Conservation (phyloP, 1,140 invertebrate species). For the Euura lappo region DNA sequence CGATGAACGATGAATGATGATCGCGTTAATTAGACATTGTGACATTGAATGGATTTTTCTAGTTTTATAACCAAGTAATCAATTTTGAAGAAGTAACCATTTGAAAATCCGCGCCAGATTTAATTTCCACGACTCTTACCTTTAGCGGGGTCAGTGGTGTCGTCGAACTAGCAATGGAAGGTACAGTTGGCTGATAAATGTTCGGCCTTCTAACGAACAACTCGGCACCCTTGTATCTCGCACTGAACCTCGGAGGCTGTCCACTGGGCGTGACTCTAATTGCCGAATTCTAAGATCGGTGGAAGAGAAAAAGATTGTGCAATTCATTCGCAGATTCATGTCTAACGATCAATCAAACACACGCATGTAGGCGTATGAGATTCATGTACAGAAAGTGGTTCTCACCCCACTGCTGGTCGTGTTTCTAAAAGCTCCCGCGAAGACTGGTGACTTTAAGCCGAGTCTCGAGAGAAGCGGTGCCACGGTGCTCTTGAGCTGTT, state of each 20-base stretch:
- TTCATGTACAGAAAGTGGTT: not conserved
- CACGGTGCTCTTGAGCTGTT: conserved; percentile 55
- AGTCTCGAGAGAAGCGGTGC: conserved; percentile 51
- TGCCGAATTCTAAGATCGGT: conserved; percentile 45
- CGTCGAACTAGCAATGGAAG: conserved; percentile 43
- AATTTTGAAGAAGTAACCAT: no score
- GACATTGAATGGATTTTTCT: no score
- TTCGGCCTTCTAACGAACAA: conserved; percentile 51
- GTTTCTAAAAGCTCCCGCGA: conserved; percentile 47
- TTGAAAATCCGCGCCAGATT: no score
- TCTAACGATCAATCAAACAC: no score
- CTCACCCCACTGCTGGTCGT: conserved; percentile 44
- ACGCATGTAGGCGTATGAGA: no score
- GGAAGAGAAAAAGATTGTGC: conserved; percentile 14
- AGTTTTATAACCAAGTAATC: no score
- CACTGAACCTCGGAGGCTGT: conserved; percentile 50
- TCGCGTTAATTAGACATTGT: no score
- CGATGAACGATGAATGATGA: no score
- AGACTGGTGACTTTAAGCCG: conserved; percentile 49
- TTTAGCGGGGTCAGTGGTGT: conserved; percentile 45
- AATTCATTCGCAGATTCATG: not conserved
- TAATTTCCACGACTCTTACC: conserved; percentile 38
- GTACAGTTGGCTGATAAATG: conserved; percentile 38
- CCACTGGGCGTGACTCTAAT: conserved; percentile 50
- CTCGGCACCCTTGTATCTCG: conserved; percentile 56